Evolutionary conservation across 1,140 invertebrate genomes (phyloP).

Genomic region (Thaumatotibia leucotreta): DNA sequence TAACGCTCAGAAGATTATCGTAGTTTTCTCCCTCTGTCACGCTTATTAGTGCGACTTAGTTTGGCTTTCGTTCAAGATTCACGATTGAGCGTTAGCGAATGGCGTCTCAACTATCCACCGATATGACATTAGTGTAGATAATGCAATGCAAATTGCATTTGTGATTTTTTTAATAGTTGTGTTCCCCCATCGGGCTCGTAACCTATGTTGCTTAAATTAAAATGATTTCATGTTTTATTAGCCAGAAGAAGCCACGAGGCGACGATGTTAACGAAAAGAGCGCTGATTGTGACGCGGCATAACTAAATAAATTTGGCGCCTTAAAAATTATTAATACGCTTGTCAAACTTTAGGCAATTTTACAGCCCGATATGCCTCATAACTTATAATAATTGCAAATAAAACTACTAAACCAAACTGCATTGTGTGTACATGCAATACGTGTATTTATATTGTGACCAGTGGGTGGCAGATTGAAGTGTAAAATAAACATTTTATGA

Average conservation of each 20-base stretch:
- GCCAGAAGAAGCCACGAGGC: not conserved
- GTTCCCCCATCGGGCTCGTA: no score
- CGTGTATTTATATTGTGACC: not conserved
- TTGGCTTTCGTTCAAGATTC: no score
- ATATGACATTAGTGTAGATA: no score
- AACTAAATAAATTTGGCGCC: not conserved
- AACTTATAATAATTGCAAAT: not conserved
- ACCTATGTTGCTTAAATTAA: not conserved
- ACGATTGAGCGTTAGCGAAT: no score
- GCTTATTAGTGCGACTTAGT: no score
- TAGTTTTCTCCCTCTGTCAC: no score
- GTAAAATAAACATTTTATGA: not conserved
- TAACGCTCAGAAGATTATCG: no score
- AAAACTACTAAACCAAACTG: constrained; percentile 1
- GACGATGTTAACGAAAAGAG: not conserved
- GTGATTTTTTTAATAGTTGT: no score
- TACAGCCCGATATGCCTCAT: not conserved
- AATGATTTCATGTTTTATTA: not conserved
- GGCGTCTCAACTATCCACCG: no score
- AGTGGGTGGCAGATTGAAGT: not conserved
- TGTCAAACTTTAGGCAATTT: not conserved
- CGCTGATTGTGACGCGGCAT: not conserved
- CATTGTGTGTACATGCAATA: constrained; percentile 12
- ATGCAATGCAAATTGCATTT: no score
- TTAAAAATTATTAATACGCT: not conserved